Evolutionary conservation across 1,140 invertebrate species (phyloP), one percentile per base, ranked within the genome.

Genomic region (Nixonia krombeini): DNA sequence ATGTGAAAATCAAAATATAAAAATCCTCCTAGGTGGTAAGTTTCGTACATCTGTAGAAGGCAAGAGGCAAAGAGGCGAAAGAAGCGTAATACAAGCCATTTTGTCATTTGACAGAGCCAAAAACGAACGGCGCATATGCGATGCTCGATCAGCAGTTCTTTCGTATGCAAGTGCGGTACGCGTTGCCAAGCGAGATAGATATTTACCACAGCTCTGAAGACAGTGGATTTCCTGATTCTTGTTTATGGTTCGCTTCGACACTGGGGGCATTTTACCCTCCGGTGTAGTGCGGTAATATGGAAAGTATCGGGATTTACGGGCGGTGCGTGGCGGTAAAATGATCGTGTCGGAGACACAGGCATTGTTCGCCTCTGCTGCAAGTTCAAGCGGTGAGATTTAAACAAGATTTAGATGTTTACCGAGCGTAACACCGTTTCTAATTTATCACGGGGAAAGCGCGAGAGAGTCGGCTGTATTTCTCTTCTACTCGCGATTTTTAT

Each of bases 211-310:
- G 44, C 28, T 15, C 8, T 44, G 13, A 21, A 45, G 31, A 42
- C 44, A 46, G 33, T 53, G 56, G 55, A 62, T 73, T 65, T 73
- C 56, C 64, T 46, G 59, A 70, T 61, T 66, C 59, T 68, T 68
- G 50, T 73, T 73, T 70, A 73, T 61, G 59, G 47, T 31, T 49
- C 10, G 46, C 40, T 45, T 61, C 58, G 47, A 62, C 61, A 66
- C 45, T 56, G 37, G 52, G n/a, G 7, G 46, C 46, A 49, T 25
- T 57, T 26, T 16, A 53, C 12, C 33, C 41, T 35, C 15, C 37
- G 17, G 4, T 57, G 33, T 21, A 47, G 42, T 31, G 33, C 35
- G 37, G 56, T 42, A 56, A 67, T 61, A 67, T 61, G 64, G 28
- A 67, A 67, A 67, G 57, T 40, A 57, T 44, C 26, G 44, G 58